A percentile compares a stretch with the other conserved stretches of the same genome.
Evolutionary conservation across 1,140 invertebrate species (phyloP).

Genomic region (Cotesia chilonis): DNA sequence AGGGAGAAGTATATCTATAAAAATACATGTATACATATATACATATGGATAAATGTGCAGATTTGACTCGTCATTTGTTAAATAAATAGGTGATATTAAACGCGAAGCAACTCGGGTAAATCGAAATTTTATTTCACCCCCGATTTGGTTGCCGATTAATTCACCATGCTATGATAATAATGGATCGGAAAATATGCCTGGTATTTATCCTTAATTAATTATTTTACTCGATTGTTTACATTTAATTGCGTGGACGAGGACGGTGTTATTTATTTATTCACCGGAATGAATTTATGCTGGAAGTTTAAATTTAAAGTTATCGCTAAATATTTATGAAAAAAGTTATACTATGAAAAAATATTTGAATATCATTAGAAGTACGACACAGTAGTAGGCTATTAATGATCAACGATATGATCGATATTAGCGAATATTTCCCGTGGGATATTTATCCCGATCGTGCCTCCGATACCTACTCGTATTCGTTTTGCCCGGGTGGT

Average conservation of each 20-base stretch:
- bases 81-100: conserved; percentile 10
- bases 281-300: neutral
- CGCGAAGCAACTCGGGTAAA: conserved; percentile 13
- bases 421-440: conserved; percentile 36
- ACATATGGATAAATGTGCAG: conserved; percentile 5
- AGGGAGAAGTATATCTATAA: neutral
- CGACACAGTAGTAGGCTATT: conserved; percentile 7
- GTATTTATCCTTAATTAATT: conserved; percentile 23
- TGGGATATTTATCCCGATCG: conserved; percentile 32
- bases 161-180: conserved; percentile 14
- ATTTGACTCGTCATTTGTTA: too few relatives aligned
- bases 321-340: too few relatives aligned
- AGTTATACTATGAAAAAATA: neutral
- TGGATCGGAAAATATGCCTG: conserved; percentile 34
- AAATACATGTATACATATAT: conserved; percentile 25
- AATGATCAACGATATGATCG: conserved; percentile 36
- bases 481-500: conserved; percentile 29
- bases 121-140: conserved; percentile 37
- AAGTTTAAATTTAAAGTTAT: neutral
- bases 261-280: conserved; percentile 8
- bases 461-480: conserved; percentile 30
- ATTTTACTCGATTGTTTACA: neutral
- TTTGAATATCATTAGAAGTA: neutral
- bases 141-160: conserved; percentile 18
- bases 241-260: neutral